Percentiles rank a stretch among this genome's conserved stretches.
These are phyloP conservation scores for Ceriagrion tenellum DNA, from an alignment of 2,888 invertebrate genomes.

Conservation along the genomic window DNA sequence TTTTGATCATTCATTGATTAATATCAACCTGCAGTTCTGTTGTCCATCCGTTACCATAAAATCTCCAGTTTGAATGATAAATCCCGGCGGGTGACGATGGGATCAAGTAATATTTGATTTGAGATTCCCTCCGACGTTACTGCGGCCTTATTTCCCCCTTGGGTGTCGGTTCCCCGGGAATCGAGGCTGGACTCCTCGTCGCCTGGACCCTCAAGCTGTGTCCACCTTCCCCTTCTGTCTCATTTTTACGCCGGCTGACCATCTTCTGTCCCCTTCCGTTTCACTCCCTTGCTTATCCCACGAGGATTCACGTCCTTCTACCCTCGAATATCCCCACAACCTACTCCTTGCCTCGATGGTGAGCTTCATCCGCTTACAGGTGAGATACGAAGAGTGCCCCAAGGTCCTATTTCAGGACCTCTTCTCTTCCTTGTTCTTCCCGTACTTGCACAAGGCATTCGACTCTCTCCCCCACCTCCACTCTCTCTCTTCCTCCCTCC, in stretches of 20 bases:
- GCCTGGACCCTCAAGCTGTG: not conserved
- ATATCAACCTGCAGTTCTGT: not conserved
- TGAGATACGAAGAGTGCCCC: not conserved
- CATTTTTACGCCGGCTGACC: not conserved
- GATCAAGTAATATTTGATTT: too few species aligned
- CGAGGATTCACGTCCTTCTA: too few species aligned
- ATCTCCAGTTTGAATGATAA: not conserved
- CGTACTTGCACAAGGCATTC: not conserved
- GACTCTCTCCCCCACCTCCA: not conserved
- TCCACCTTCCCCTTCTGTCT: not conserved
- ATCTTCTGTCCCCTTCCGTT: not conserved
- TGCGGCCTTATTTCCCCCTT: too few species aligned
- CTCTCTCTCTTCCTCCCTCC: not conserved
- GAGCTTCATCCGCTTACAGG: not conserved
- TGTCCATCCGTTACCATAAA: not conserved
- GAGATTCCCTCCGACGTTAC: too few species aligned
- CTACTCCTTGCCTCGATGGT: not conserved
- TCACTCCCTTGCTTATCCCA: too few species aligned
- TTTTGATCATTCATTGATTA: not conserved
- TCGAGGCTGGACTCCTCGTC: too few species aligned
- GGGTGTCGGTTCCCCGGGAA: too few species aligned
- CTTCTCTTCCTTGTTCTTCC: not conserved
- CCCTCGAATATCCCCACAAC: too few species aligned
- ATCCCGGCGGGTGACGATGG: too few species aligned
- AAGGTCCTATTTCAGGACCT: conserved; percentile 1